Evolutionary conservation across 2,113 vertebrate species (phyloP), one percentile per base, ranked within the genome.

Genomic region (Perca fluviatilis): DNA sequence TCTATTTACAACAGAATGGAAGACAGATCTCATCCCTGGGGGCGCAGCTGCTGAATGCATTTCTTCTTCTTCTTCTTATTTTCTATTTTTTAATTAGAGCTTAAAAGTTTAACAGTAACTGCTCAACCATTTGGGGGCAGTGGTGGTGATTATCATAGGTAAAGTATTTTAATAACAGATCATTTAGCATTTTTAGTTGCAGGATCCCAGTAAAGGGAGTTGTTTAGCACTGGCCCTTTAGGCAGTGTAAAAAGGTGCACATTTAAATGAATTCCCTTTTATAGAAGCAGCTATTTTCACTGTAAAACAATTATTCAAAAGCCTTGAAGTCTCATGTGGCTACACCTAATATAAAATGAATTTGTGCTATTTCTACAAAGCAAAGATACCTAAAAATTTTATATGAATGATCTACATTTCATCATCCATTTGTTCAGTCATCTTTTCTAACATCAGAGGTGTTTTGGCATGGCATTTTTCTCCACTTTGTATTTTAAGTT

Each of bases 1-100:
- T 94, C 86, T 90, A 90, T 92, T 95, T 92, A 92, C 92, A 94
- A 91, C 85, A 84, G 88, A 86, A 91, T 87, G 88, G 90, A 81
- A 91, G 92, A 94, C 94, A 89, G 88, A 93, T 92, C 86, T 91
- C 87, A 83, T 82, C 89, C 91, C 84, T 30, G 30, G 72, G 77
- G 88, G 66, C 46, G 54, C 60, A 69, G 80, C 58, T 3, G 90
- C 71, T 89, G 79, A 89, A 90, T 86, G 80, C 74, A 60, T 88
- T 90, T 83, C 74, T 79, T 64, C 77, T 68, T 64, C 77, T 68
- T 78, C 50, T 72, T 70, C 53, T 77, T 51, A 65, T 80, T 63
- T 87, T 84, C 66, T 82, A 80, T 88, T 93, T 92, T 94, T 91
- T 90, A 94, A 94, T 95, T 93, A 90, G 68, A 83, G 91, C 89